Percentiles rank a stretch among this genome's conserved stretches.
phyloP scores from a whole-genome alignment of 2,888 invertebrate species.

The Lypha dubia region DNA sequence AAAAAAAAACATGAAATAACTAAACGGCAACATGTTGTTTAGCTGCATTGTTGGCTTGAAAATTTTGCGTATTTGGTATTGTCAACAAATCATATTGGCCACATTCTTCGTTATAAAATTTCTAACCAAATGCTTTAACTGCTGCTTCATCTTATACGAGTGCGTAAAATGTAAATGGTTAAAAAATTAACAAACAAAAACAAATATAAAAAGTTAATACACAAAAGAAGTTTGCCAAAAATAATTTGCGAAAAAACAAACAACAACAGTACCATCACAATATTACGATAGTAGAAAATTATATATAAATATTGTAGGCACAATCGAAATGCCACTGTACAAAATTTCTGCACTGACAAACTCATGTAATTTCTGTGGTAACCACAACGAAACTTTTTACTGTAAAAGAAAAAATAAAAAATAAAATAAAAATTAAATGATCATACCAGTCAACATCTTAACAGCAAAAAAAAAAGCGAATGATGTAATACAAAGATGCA shows the following conservation, averaged over 20 bases:
- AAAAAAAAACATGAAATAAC: background rate
- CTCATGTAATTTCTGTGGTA: conserved; percentile 54
- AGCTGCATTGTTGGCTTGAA: conserved; percentile 46
- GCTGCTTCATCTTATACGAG: conserved; percentile 38
- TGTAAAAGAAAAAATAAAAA: conserved; percentile 7
- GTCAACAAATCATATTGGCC: conserved; percentile 72
- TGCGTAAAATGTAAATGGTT: conserved; percentile 54
- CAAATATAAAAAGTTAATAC: conserved; percentile 33
- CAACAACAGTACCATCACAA: conserved; percentile 10
- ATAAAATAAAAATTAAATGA: conserved; percentile 8
- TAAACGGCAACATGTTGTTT: conserved; percentile 35
- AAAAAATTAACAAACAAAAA: conserved; percentile 36
- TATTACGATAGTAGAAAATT: background rate
- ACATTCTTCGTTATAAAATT: conserved; percentile 50
- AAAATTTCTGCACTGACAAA: background rate
- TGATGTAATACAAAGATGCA: conserved; percentile 68
- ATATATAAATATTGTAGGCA: background rate
- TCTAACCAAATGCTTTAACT: conserved; percentile 19
- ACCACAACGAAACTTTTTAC: conserved; percentile 52
- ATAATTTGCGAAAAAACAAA: background rate
- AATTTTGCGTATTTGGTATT: conserved; percentile 69
- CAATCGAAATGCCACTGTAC: conserved; percentile 33
- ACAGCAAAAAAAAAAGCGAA: conserved; percentile 38
- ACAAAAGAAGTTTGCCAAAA: background rate
- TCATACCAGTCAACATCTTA: conserved; percentile 40